These are phyloP conservation scores for Sebastes oblongus DNA, from an alignment of 2,797 vertebrate genomes.

Conservation along the genomic window DNA sequence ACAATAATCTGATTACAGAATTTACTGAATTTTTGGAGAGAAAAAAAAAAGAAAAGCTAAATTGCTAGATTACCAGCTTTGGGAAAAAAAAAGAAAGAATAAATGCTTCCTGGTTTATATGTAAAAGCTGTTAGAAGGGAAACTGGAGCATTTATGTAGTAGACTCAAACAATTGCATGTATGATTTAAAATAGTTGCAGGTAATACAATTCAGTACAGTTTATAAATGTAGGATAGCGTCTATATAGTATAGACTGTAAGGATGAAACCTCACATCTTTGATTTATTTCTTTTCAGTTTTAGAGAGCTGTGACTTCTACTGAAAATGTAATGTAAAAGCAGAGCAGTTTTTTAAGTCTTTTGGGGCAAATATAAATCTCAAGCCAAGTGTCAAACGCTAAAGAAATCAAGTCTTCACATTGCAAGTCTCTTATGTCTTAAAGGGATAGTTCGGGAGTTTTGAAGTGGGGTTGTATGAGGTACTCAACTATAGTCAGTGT, in stretches of 20 bases:
- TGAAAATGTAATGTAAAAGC: background rate
- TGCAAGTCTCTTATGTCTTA: background rate
- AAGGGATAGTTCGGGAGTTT: no score
- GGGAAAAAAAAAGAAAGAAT: background rate
- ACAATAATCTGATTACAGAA: constrained; percentile 74
- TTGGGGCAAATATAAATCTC: background rate
- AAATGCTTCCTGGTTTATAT: constrained; percentile 31
- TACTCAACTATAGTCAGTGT: no score
- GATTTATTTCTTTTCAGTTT: background rate
- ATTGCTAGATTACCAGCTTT: constrained; percentile 52
- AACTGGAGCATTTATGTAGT: background rate
- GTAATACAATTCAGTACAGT: background rate
- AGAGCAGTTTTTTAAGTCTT: background rate
- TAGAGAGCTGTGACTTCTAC: background rate
- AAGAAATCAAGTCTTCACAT: background rate
- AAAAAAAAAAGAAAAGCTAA: constrained; percentile 34
- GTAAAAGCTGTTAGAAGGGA: constrained; percentile 13
- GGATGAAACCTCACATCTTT: background rate
- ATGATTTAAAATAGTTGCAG: background rate
- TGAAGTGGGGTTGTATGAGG: no score
- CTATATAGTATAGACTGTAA: background rate
- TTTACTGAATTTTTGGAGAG: constrained; percentile 45
- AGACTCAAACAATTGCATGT: background rate
- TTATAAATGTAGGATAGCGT: background rate
- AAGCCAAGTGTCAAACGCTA: background rate